Conservation (phyloP, 2,888 invertebrate species). For the Drosophila robusta region DNA sequence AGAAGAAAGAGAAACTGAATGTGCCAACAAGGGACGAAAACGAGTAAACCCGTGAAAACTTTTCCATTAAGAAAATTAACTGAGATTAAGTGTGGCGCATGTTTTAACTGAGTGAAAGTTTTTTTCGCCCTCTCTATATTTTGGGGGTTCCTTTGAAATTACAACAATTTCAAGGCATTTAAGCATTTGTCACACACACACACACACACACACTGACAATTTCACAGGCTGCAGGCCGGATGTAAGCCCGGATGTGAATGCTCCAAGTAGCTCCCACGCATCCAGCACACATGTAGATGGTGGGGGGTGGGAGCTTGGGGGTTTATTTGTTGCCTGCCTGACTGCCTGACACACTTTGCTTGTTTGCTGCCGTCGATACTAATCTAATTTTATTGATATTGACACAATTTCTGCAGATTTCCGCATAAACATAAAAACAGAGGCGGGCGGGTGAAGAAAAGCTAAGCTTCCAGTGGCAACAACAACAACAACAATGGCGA, state of each 20-base stretch:
- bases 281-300: constrained; percentile 10
- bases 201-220: constrained; percentile 47
- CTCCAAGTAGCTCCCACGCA: constrained; percentile 28
- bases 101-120: constrained; percentile 59
- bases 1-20: constrained; percentile 32
- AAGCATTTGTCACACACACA: constrained; percentile 73
- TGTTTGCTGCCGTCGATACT: constrained; percentile 80
- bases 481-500: constrained; percentile 8
- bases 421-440: constrained; percentile 82
- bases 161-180: constrained; percentile 76
- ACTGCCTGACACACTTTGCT: constrained; percentile 47
- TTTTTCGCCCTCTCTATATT: constrained; percentile 10
- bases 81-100: constrained; percentile 81
- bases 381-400: constrained; percentile 85
- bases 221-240: constrained; percentile 56
- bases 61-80: constrained; percentile 84
- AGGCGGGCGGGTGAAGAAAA: constrained; percentile 37
- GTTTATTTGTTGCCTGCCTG: constrained; percentile 58
- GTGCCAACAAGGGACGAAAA: constrained; percentile 32
- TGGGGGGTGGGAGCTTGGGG: not conserved
- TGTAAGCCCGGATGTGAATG: constrained; percentile 44
- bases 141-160: constrained; percentile 48
- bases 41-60: constrained; percentile 71
- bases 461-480: constrained; percentile 43
- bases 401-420: constrained; percentile 85